Evolutionary conservation across 1,140 invertebrate genomes (phyloP).

Genomic region (Temnothorax curvispinosus): DNA sequence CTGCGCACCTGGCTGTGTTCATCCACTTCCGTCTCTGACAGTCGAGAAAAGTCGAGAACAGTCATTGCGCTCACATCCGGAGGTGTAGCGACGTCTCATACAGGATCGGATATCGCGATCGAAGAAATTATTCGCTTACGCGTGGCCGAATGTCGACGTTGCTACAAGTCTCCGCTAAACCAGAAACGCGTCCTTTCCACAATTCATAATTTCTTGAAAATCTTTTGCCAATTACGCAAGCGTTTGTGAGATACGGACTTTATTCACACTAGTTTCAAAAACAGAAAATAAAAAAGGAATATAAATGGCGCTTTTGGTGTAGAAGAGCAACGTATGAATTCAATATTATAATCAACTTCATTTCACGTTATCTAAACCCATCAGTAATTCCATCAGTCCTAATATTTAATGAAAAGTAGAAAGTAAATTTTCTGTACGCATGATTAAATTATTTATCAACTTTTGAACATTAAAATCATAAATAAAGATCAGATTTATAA

Average conservation of each 20-base stretch:
- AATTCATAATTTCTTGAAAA: neutral
- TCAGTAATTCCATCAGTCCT: neutral
- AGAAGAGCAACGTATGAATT: neutral
- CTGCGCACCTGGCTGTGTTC: conserved; percentile 35
- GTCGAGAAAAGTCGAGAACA: conserved; percentile 45
- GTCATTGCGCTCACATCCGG: conserved; percentile 51
- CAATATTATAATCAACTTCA: neutral
- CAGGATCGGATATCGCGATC: conserved; percentile 24
- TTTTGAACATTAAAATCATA: neutral
- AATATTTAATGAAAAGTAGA: neutral
- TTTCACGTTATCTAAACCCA: neutral
- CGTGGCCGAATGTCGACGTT: neutral
- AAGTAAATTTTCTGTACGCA: neutral
- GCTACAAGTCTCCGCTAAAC: neutral
- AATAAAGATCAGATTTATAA: neutral
- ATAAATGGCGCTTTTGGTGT: neutral
- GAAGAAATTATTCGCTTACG: neutral
- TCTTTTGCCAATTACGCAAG: neutral
- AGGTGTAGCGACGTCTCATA: conserved; percentile 19
- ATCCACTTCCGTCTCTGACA: conserved; percentile 60
- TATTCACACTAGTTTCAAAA: neutral
- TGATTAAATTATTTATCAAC: neutral
- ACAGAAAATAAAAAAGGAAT: neutral
- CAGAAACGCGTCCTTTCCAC: neutral
- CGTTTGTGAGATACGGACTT: neutral